Percentiles rank a stretch among this genome's conserved stretches.
Evolutionary conservation across 2,113 vertebrate genomes (phyloP).

Genomic region (Pituophis catenifer): DNA sequence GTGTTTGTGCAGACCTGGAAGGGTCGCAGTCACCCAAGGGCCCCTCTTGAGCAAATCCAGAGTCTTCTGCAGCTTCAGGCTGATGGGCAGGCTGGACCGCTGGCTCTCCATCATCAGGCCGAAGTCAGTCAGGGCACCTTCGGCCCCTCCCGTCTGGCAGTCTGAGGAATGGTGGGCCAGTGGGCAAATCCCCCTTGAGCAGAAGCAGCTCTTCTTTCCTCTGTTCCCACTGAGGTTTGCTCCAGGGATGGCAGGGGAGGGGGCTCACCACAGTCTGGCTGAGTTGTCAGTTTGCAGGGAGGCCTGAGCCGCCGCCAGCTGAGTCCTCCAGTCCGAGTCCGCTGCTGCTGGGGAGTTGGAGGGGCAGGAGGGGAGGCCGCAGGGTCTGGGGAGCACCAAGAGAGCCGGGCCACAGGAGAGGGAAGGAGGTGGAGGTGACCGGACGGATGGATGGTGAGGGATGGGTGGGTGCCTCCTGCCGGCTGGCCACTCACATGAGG

Average conservation of each 20-base stretch:
- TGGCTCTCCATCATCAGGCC: background rate
- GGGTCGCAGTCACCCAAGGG: background rate
- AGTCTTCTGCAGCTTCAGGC: background rate
- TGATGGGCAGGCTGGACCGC: background rate
- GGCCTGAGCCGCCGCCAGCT: background rate
- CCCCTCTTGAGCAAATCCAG: background rate
- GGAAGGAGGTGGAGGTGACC: background rate
- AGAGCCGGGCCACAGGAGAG: background rate
- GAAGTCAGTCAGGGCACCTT: background rate
- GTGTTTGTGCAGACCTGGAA: background rate
- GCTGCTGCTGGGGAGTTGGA: background rate
- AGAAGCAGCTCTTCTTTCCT: background rate
- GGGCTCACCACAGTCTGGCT: background rate
- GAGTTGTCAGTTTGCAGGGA: background rate
- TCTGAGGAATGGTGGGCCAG: background rate
- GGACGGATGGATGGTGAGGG: background rate
- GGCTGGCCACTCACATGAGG: slow-evolving; percentile 78
- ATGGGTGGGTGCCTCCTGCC: background rate
- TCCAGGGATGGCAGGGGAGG: background rate
- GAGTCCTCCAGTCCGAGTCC: background rate
- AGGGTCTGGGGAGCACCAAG: background rate
- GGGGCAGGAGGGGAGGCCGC: background rate
- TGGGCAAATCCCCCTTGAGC: background rate
- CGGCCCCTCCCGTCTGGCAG: background rate
- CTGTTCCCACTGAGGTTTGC: background rate